Percentiles rank a stretch among this genome's conserved stretches.
These are phyloP conservation scores for Idaea straminata DNA, from an alignment of 2,888 invertebrate genomes.

Conservation along the genomic window DNA sequence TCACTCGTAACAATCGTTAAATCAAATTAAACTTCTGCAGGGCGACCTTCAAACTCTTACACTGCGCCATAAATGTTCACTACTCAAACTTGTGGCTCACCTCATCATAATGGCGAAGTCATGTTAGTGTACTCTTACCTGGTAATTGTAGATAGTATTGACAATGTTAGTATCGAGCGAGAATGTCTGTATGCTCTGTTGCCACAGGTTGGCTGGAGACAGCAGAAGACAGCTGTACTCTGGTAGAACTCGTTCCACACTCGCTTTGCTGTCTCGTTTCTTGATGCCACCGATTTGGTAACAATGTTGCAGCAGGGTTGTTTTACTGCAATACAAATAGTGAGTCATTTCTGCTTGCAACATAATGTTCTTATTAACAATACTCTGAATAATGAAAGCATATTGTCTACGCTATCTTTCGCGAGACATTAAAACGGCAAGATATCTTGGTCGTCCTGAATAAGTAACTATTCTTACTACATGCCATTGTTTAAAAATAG, in stretches of 20 bases:
- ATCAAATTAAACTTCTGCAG: neutral
- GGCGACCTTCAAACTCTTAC: too few species aligned
- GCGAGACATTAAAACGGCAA: too few species aligned
- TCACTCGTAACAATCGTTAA: slow-evolving; percentile 70
- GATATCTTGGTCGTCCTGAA: too few species aligned
- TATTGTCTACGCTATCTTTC: too few species aligned
- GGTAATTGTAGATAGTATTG: slow-evolving; percentile 90
- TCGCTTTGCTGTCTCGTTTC: slow-evolving; percentile 74
- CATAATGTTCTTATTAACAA: too few species aligned
- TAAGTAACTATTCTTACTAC: too few species aligned
- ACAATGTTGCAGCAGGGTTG: slow-evolving; percentile 89
- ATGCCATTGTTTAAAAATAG: too few species aligned
- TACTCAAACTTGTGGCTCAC: too few species aligned
- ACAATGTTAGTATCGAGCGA: slow-evolving; percentile 89
- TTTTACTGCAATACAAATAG: slow-evolving; percentile 72
- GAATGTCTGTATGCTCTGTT: slow-evolving; percentile 89
- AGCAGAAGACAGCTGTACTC: slow-evolving; percentile 95
- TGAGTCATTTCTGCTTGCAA: too few species aligned
- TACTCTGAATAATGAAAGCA: too few species aligned
- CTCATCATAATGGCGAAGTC: neutral
- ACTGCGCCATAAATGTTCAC: too few species aligned
- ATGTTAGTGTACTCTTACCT: slow-evolving; percentile 74
- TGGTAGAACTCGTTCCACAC: slow-evolving; percentile 86
- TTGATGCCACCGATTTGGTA: slow-evolving; percentile 91
- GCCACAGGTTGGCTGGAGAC: slow-evolving; percentile 97